These are phyloP conservation scores for Microtus pennsylvanicus DNA, from an alignment of 2,113 vertebrate species.

Conservation along the genomic window DNA sequence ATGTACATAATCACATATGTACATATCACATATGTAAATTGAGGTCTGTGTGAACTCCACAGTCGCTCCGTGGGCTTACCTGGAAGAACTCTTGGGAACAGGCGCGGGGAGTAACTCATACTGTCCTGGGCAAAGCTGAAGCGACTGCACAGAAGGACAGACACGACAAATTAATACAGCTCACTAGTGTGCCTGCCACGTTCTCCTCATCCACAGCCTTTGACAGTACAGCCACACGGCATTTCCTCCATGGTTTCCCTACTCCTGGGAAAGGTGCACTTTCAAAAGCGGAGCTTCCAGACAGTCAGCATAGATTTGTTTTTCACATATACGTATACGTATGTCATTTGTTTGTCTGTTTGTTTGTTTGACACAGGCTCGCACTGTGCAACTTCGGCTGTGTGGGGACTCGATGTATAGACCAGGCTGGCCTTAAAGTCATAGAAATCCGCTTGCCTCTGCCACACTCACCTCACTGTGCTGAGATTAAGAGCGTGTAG, in stretches of 20 bases:
- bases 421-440: neutral
- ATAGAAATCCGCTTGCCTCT: neutral
- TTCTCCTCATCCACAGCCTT: neutral
- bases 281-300: constrained; percentile 18
- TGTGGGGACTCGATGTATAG: neutral
- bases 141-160: constrained; percentile 80
- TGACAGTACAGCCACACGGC: neutral
- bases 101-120: constrained; percentile 84
- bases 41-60: neutral
- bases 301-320: neutral
- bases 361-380: neutral
- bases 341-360: neutral
- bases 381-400: neutral
- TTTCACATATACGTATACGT: neutral
- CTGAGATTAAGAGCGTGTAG: neutral
- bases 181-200: constrained; percentile 5
- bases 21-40: neutral
- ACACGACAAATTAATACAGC: constrained; percentile 43
- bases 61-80: constrained; percentile 79
- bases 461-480: neutral
- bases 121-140: constrained; percentile 84
- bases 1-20: too few relatives aligned
- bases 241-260: neutral
- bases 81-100: constrained; percentile 87
- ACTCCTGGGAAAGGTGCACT: constrained; percentile 36